These are phyloP conservation scores for Vipera latastei DNA, from an alignment of 2,797 vertebrate species.

Conservation along the genomic window DNA sequence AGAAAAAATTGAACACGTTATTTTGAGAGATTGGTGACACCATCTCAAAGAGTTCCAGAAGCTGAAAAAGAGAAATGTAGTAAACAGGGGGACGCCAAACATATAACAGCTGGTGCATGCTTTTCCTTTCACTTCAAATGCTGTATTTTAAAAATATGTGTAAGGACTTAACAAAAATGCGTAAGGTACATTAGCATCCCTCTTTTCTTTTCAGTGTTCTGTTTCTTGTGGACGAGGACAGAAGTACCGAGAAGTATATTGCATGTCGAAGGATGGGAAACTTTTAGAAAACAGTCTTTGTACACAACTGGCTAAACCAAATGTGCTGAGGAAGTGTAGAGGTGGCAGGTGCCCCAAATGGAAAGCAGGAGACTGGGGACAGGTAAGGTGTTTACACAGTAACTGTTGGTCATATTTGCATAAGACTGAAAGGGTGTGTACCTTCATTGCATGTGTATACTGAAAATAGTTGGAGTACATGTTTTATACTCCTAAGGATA, in stretches of 20 bases:
- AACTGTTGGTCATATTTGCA: not conserved
- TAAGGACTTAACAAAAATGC: not conserved
- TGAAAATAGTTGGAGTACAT: not conserved
- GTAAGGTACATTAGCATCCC: conserved; percentile 65
- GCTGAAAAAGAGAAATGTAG: not conserved
- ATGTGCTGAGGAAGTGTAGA: conserved; percentile 85
- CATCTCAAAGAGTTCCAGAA: not conserved
- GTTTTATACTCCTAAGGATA: not conserved
- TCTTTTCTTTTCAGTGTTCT: conserved; percentile 86
- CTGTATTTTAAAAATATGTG: not conserved
- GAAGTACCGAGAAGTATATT: conserved; percentile 87
- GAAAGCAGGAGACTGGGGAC: conserved; percentile 90
- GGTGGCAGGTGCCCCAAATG: conserved; percentile 89
- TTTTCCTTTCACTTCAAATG: conserved; percentile 24
- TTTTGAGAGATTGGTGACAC: not conserved
- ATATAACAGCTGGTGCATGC: not conserved
- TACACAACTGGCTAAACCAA: conserved; percentile 81
- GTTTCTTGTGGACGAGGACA: conserved; percentile 89
- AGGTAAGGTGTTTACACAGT: conserved; percentile 76
- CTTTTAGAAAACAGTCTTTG: conserved; percentile 85
- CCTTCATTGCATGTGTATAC: not conserved
- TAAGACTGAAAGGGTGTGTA: not conserved
- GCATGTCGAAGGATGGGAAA: conserved; percentile 82
- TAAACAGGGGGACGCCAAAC: not conserved
- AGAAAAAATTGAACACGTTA: not conserved